phyloP scores from a whole-genome alignment of 92 coral and sea anemone genomes.

The Scolanthus callimorphus region DNA sequence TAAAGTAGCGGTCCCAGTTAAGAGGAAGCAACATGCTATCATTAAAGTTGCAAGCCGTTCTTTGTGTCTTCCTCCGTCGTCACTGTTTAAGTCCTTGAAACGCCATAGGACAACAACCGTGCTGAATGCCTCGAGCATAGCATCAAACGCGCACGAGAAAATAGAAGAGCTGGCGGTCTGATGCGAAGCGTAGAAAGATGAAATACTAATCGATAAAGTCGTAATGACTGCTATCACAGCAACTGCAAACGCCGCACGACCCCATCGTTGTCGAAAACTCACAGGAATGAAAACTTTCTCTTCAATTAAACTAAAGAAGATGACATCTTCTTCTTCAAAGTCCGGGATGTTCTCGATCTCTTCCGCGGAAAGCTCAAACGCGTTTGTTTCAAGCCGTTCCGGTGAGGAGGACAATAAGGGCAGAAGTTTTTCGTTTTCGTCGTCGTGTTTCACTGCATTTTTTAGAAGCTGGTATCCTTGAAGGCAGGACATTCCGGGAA shows the following conservation, averaged over 20 bases:
- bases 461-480: too few relatives aligned
- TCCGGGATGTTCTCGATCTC: neutral
- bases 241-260: constrained; percentile 54
- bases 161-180: constrained; percentile 76
- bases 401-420: too few relatives aligned
- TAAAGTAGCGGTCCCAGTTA: constrained; percentile 52
- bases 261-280: constrained; percentile 56
- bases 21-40: constrained; percentile 47
- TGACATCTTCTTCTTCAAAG: neutral
- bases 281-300: constrained; percentile 3
- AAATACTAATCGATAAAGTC: constrained; percentile 49
- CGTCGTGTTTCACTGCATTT: too few relatives aligned
- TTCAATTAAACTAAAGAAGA: neutral
- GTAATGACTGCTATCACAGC: constrained; percentile 28
- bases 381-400: neutral
- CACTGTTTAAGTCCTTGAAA: constrained; percentile 39
- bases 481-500: too few relatives aligned
- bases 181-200: constrained; percentile 57
- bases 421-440: too few relatives aligned
- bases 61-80: constrained; percentile 31
- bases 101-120: constrained; percentile 80
- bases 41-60: constrained; percentile 60
- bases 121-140: constrained; percentile 60
- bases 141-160: constrained; percentile 79
- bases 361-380: neutral